These are phyloP conservation scores for Chrosomus eos DNA, from an alignment of 2,797 vertebrate species.

Conservation along the genomic window DNA sequence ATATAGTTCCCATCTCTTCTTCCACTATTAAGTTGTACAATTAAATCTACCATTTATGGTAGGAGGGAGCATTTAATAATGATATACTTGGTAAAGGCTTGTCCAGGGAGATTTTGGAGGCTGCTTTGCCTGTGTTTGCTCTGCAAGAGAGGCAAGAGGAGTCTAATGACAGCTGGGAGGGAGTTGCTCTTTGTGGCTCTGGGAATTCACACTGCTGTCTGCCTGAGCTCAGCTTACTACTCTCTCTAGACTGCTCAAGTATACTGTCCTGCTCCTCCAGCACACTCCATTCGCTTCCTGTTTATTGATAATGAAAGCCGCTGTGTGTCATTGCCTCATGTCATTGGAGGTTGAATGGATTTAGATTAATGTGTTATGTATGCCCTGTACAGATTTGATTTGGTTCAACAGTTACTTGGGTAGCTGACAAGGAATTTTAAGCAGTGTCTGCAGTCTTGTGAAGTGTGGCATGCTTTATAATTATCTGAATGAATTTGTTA, in stretches of 20 bases:
- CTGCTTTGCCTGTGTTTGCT: conserved; percentile 33
- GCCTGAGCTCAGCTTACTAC: conserved; percentile 47
- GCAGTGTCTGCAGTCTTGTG: not conserved
- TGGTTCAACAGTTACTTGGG: conserved; percentile 15
- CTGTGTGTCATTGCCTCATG: conserved; percentile 23
- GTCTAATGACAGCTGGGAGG: conserved; percentile 60
- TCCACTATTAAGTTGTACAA: conserved; percentile 12
- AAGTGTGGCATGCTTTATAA: not conserved
- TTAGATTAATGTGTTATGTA: conserved; percentile 21
- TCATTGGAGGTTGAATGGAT: conserved; percentile 31
- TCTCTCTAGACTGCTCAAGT: conserved; percentile 53
- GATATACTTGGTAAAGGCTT: conserved; percentile 36
- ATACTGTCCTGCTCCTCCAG: conserved; percentile 70
- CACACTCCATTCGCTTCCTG: conserved; percentile 59
- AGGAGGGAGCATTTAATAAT: conserved; percentile 27
- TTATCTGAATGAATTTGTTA: not conserved
- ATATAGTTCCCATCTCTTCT: conserved; percentile 1
- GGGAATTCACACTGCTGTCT: conserved; percentile 56
- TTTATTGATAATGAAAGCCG: conserved; percentile 39
- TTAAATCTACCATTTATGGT: conserved; percentile 36
- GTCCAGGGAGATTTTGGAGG: conserved; percentile 28
- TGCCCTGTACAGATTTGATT: conserved; percentile 28
- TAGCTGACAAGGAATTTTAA: conserved; percentile 3
- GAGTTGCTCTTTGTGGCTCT: conserved; percentile 53
- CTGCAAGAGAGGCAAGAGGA: conserved; percentile 54